A percentile compares a stretch with the other conserved stretches of the same genome.
These are phyloP conservation scores for Alligator sinensis DNA, from an alignment of 2,113 vertebrate species.

Conservation along the genomic window DNA sequence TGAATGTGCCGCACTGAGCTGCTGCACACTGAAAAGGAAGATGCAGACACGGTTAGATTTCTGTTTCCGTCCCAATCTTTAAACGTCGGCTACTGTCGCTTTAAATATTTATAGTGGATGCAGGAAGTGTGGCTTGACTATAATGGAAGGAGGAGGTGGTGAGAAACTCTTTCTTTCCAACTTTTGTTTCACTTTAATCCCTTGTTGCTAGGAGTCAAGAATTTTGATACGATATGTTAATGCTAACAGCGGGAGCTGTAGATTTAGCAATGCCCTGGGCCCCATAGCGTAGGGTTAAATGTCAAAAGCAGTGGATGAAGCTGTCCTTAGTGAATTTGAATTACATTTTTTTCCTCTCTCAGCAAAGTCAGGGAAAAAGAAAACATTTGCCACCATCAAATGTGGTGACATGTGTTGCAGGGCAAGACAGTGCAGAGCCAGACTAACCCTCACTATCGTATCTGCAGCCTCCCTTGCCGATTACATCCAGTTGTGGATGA, in stretches of 20 bases:
- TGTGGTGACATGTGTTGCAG: background rate
- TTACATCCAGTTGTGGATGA: background rate
- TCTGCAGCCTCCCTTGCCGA: background rate
- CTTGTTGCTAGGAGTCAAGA: constrained; percentile 49
- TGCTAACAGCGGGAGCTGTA: background rate
- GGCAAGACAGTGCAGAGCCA: background rate
- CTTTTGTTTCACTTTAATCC: constrained; percentile 62
- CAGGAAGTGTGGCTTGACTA: constrained; percentile 71
- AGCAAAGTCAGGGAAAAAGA: constrained; percentile 17
- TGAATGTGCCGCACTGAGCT: constrained; percentile 4
- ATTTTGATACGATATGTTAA: constrained; percentile 44
- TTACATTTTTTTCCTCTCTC: constrained; percentile 21
- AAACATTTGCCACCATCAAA: background rate
- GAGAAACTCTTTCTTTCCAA: constrained; percentile 25
- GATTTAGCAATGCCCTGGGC: constrained; percentile 27
- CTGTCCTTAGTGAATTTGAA: constrained; percentile 56
- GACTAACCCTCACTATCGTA: background rate
- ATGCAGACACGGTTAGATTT: constrained; percentile 43
- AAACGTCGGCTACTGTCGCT: constrained; percentile 64
- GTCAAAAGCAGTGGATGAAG: constrained; percentile 60
- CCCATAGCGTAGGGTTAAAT: constrained; percentile 60
- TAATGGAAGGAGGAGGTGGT: constrained; percentile 34
- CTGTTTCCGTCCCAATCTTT: constrained; percentile 58
- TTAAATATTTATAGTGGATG: constrained; percentile 76
- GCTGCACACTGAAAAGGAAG: constrained; percentile 13